These are phyloP conservation scores for Theocolax elegans DNA, from an alignment of 1,140 invertebrate species.

Conservation along the genomic window DNA sequence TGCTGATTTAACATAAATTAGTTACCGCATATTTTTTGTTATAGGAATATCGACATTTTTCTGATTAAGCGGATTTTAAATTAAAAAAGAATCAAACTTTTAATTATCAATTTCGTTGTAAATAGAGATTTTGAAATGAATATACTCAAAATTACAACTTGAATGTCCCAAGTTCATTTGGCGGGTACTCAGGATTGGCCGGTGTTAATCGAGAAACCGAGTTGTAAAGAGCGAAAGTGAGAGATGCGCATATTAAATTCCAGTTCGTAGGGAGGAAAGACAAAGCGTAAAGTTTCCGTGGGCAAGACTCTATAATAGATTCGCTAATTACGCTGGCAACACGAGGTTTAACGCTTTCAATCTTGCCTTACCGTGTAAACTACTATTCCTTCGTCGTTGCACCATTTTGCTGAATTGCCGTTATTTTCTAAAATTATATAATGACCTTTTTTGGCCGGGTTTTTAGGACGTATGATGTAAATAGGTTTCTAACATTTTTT, in stretches of 20 bases:
- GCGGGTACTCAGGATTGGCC: not conserved
- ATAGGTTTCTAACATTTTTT: not conserved
- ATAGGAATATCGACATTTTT: no score
- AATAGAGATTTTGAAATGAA: no score
- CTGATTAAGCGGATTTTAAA: no score
- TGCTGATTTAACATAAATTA: no score
- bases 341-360: not conserved
- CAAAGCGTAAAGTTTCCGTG: not conserved
- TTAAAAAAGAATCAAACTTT: no score
- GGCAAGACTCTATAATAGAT: not conserved
- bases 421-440: constrained; percentile 17
- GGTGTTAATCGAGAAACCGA: not conserved
- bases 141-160: no score
- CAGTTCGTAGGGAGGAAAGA: not conserved
- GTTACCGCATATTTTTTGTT: no score
- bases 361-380: constrained; percentile 13
- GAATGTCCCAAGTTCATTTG: not conserved
- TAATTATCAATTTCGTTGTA: no score
- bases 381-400: not conserved
- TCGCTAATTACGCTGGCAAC: constrained; percentile 5
- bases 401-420: not conserved
- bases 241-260: not conserved
- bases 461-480: no score
- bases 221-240: not conserved
- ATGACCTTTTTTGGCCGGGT: constrained; percentile 6